Conservation (phyloP, 2,888 invertebrate genomes). For the Himalopsyche anomala region DNA sequence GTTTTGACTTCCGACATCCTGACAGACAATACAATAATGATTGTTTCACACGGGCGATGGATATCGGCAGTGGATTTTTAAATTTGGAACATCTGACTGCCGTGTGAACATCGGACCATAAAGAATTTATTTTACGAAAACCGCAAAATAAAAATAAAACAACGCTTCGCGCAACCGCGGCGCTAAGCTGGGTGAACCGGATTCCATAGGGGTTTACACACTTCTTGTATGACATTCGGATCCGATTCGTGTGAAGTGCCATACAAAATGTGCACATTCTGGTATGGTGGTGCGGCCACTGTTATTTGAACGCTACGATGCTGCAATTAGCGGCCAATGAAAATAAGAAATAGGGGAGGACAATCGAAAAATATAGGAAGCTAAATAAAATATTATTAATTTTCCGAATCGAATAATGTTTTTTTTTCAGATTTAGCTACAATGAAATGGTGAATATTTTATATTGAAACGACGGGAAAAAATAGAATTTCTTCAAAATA, state of each 20-base stretch:
- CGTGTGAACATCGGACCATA: background rate
- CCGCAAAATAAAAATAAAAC: background rate
- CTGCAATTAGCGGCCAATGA: too few relatives aligned
- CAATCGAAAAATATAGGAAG: too few relatives aligned
- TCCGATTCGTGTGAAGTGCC: constrained; percentile 54
- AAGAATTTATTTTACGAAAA: background rate
- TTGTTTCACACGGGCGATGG: background rate
- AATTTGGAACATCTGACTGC: background rate
- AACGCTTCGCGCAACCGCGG: constrained; percentile 23
- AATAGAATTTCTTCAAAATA: too few relatives aligned
- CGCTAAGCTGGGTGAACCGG: constrained; percentile 56
- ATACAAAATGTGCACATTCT: constrained; percentile 27
- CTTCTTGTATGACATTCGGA: constrained; percentile 54
- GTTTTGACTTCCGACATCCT: constrained; percentile 1
- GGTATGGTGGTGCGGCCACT: background rate
- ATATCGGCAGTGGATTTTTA: background rate
- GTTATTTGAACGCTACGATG: too few relatives aligned
- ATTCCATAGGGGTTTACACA: constrained; percentile 57
- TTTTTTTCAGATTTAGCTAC: too few relatives aligned
- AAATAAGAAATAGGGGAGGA: too few relatives aligned
- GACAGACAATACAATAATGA: background rate
- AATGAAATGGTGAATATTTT: too few relatives aligned
- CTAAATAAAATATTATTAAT: too few relatives aligned
- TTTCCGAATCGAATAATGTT: too few relatives aligned
- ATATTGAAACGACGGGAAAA: too few relatives aligned